phyloP scores from a whole-genome alignment of 92 coral and sea anemone genomes.

The Parazoanthus atlanticus region DNA sequence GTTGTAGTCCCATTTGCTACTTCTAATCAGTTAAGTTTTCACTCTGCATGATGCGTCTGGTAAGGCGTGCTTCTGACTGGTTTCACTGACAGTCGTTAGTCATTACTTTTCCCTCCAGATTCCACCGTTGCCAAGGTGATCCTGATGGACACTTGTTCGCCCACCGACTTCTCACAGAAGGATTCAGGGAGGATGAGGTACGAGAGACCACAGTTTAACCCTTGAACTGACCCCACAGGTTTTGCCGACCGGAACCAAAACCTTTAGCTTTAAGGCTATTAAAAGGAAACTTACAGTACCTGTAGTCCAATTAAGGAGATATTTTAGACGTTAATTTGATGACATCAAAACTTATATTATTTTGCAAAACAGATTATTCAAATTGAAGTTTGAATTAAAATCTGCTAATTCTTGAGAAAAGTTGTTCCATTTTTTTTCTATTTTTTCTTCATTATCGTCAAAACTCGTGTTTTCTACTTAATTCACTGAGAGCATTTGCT shows the following conservation, averaged over 20 bases:
- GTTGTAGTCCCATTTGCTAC: no score
- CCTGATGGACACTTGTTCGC: conserved; percentile 92
- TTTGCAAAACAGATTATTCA: no score
- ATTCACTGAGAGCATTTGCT: not conserved
- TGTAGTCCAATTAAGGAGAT: not conserved
- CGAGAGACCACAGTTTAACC: not conserved
- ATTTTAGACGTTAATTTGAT: not conserved
- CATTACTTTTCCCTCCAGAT: conserved; percentile 50
- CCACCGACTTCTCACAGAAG: conserved; percentile 93
- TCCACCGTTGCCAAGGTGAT: conserved; percentile 96
- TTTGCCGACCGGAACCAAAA: no score
- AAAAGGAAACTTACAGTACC: not conserved
- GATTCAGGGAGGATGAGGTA: conserved; percentile 95
- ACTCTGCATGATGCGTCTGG: no score
- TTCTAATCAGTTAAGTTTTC: no score
- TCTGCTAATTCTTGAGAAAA: no score
- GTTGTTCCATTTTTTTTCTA: no score
- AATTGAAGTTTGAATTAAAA: no score
- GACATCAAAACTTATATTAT: no score
- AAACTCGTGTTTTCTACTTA: not conserved
- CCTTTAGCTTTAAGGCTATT: not conserved
- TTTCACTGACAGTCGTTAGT: conserved; percentile 3
- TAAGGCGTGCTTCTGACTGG: no score
- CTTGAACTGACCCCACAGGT: no score
- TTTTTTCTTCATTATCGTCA: no score